Base-by-base conservation (phyloP, 2,797 vertebrate genomes). In the Taeniopygia guttata region DNA sequence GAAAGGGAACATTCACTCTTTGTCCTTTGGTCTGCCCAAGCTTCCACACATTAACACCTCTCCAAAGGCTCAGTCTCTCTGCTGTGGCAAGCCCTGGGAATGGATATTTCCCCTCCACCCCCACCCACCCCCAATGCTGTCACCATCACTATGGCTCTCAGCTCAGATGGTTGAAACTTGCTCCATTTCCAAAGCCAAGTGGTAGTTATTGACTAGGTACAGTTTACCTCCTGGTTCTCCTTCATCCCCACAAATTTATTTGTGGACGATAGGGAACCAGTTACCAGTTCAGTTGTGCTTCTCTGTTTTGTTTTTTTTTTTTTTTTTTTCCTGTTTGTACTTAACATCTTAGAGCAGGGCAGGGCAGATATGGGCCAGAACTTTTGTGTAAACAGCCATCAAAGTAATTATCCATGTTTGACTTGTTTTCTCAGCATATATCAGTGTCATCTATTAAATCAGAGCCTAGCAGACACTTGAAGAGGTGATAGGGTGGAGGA, bases 31-130 rank as follows among this genome's bases (percentile, higher is more conserved):
- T n/a, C 14, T 46, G 7, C 7, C 11, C 34, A 19, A 73, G 8
- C 2, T n/a, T 11, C 14, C 27, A 16, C 2, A 11, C 17, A 16
- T 2, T 16, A 13, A 5, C 5, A 21, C 48, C 8, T 18, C 20
- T 66, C n/a, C 25, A 29, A 55, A 66, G 25, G 5, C 36, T 66
- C 11, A 58, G 20, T 16, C 5, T 63, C 7, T 30, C 13, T 26
- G n/a, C 13, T 10, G 7, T 4, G 10, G 43, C 22, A 26, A 49
- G 13, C 8, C 4, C 12, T 36, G 16, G 16, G 5, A 6, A 16
- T 18, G 16, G 8, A 38, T 46, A 4, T 45, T 58, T 11, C 5
- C 13, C 42, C 40, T 5, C 14, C 13, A 7, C 19, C 11, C 5
- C 13, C 42, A 40, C 6, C 10, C 13, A 15, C 43, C 9, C 32